Base-by-base conservation (phyloP, 1,140 invertebrate species). In the Papilio polytes region DNA sequence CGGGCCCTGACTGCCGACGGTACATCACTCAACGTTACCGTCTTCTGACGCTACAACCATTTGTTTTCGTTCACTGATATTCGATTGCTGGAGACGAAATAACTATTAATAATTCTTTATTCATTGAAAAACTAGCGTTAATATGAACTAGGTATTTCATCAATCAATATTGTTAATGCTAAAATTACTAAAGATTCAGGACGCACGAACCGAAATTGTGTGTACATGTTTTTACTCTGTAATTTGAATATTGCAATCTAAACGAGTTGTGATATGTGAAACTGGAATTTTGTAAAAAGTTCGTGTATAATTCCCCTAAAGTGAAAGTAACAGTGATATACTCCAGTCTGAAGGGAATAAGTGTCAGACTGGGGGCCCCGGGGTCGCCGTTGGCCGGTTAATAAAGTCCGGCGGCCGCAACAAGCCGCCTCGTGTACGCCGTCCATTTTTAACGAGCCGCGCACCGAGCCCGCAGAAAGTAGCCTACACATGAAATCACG, bases 401-500 rank as follows among this genome's bases (percentile, higher is more conserved):
- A 94, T 94, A 94, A 94, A 94, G 91, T 92, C 90, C 82, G 87
- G 89, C 89, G 89, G 90, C 93, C 91, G 86, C 93, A 94, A 94
- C 93, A 93, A 94, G 91, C 92, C 85, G 44, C 77, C 82, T 85
- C 87, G 85, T 93, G 90, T 92, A 86, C 85, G 85, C 84, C 90
- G 88, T 94, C 89, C 92, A 94, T 94, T 94, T 94, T 94, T 94
- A 94, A 94, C 93, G 91, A 93, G 89, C 86, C 86, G 87, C 90
- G 89, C 91, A 87, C 90, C 88, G 86, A 86, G 90, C 90, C 93
- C 93, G 88, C 92, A 91, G 90, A 92, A 94, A 94, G 92, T 94
- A 94, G 90, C 92, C 92, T 94, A 92, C 89, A 94, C 93, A 93
- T 91, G 90, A 93, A 94, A 94, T 94, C 92, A 94, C 93, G 91